Percentiles rank a stretch among this genome's conserved stretches.
These are phyloP conservation scores for Phrynocephalus vlangalii DNA, from an alignment of 2,797 vertebrate species.

Conservation along the genomic window DNA sequence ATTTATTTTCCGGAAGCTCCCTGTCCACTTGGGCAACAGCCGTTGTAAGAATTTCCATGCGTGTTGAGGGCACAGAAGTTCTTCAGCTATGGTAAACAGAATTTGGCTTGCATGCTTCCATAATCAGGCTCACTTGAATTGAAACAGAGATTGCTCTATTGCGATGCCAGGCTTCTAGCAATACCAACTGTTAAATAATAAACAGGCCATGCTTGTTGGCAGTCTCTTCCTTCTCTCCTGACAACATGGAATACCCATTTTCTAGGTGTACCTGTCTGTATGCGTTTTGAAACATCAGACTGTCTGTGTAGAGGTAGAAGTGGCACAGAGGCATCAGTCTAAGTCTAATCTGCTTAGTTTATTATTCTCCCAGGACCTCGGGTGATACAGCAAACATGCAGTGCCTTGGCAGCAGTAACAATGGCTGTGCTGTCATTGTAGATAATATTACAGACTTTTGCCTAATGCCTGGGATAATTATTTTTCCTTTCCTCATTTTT, in stretches of 20 bases:
- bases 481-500: constrained; percentile 63
- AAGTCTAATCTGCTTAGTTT: constrained; percentile 77
- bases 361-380: constrained; percentile 76
- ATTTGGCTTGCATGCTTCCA: constrained; percentile 77
- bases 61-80: constrained; percentile 75
- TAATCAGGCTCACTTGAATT: constrained; percentile 80
- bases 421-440: constrained; percentile 76
- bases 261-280: constrained; percentile 74
- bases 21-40: constrained; percentile 61
- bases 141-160: constrained; percentile 82
- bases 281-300: constrained; percentile 61
- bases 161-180: constrained; percentile 83
- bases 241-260: constrained; percentile 70
- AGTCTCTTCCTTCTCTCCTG: constrained; percentile 57
- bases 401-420: constrained; percentile 75
- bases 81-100: constrained; percentile 78
- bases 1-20: constrained; percentile 39
- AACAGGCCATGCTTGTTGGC: constrained; percentile 83
- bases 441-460: constrained; percentile 76
- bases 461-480: constrained; percentile 68
- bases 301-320: constrained; percentile 54
- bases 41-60: constrained; percentile 74
- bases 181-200: constrained; percentile 89
- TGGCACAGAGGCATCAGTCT: constrained; percentile 68
- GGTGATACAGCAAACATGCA: constrained; percentile 72